Evolutionary conservation across 2,888 invertebrate species (phyloP).

Genomic region (Lapara coniferarum): DNA sequence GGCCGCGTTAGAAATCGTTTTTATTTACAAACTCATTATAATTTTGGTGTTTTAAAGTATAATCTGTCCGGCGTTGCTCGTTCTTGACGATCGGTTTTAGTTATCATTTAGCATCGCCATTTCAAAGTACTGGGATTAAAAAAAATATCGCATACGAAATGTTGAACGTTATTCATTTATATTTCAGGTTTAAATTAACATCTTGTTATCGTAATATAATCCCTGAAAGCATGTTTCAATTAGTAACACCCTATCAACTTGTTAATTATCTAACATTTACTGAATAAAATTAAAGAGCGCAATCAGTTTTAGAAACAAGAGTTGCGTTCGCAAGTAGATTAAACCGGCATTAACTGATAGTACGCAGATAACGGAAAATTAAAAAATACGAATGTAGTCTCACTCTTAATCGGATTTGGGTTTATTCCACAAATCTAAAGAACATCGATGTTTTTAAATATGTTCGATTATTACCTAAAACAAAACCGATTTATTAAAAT

Average conservation of each 20-base stretch:
- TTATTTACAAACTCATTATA: no score
- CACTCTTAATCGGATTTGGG: constrained; percentile 8
- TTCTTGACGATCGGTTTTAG: no score
- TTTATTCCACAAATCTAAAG: not conserved
- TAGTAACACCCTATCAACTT: not conserved
- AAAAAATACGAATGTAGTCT: constrained; percentile 1
- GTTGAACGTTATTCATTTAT: no score
- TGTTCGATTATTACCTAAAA: constrained; percentile 9
- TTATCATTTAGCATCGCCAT: no score
- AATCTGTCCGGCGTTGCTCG: no score
- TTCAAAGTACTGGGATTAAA: no score
- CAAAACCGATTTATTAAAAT: constrained; percentile 14
- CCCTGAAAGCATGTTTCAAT: not conserved
- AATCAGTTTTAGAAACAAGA: not conserved
- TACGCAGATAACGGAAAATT: constrained; percentile 10
- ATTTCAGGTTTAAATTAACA: no score
- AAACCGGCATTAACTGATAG: constrained; percentile 20
- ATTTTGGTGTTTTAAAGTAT: no score
- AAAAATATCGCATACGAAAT: no score
- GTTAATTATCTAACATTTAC: not conserved
- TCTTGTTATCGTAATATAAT: no score
- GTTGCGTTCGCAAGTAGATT: constrained; percentile 3
- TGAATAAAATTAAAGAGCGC: not conserved
- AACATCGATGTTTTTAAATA: not conserved
- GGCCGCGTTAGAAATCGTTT: no score